Conservation (phyloP, 2,113 vertebrate genomes). For the Cinclus cinclus region DNA sequence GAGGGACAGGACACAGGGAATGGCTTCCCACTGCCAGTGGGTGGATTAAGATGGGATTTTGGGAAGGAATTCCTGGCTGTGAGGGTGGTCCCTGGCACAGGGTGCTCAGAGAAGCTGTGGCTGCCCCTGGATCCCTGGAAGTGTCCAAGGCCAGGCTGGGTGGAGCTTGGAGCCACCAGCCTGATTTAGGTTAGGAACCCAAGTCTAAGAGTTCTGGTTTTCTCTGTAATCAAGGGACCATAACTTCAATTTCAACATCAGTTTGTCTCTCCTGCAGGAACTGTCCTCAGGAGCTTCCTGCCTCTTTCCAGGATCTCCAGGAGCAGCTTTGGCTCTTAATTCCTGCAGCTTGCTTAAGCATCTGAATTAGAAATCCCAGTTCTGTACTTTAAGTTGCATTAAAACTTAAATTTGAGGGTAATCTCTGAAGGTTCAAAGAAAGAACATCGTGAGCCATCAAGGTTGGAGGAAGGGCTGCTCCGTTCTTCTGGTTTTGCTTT, state of each 20-base stretch:
- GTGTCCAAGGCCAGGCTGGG: background rate
- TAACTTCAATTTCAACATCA: background rate
- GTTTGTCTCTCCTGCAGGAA: background rate
- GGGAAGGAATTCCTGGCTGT: rapidly evolving
- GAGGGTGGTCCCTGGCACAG: rapidly evolving
- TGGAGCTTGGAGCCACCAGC: rapidly evolving
- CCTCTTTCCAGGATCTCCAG: background rate
- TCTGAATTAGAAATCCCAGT: background rate
- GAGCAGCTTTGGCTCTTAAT: background rate
- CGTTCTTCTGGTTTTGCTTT: background rate
- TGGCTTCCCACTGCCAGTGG: background rate
- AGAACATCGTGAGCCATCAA: background rate
- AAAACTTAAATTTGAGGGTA: background rate
- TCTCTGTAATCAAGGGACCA: background rate
- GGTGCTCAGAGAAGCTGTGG: background rate
- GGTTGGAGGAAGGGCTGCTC: background rate
- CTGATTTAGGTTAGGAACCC: background rate
- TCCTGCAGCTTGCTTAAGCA: background rate
- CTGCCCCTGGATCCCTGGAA: background rate
- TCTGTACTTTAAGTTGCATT: background rate
- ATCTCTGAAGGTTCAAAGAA: background rate
- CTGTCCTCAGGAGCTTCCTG: background rate
- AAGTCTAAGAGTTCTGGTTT: background rate
- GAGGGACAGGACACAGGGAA: background rate
- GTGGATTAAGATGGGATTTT: background rate